Evolutionary conservation across 2,113 vertebrate genomes (phyloP).

Genomic region (Sciurus niger): DNA sequence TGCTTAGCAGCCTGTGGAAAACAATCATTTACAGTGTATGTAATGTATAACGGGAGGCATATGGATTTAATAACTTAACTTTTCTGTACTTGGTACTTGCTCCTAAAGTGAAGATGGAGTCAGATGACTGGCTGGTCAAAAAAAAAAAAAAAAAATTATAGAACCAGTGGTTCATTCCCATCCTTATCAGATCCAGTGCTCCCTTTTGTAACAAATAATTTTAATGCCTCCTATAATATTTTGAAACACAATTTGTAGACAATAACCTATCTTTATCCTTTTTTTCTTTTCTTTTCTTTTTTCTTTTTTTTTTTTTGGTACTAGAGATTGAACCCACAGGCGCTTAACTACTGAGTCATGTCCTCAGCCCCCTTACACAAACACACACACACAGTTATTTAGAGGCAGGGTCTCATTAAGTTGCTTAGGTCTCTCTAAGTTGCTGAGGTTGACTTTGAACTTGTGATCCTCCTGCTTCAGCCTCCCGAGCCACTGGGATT

Average conservation of each 20-base stretch:
- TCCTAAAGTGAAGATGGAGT: neutral
- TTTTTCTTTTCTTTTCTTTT: no score
- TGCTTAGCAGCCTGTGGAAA: neutral
- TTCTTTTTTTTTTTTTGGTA: no score
- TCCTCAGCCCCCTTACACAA: no score
- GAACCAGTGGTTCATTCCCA: neutral
- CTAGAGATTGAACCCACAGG: no score
- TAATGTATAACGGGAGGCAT: neutral
- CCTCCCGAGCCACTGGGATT: no score
- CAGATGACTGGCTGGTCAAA: neutral
- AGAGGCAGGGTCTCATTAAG: no score
- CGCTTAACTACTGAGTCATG: no score
- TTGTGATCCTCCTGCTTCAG: no score
- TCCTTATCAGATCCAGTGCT: neutral
- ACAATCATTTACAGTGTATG: neutral
- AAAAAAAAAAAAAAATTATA: neutral
- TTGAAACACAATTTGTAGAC: neutral
- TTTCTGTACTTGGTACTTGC: neutral
- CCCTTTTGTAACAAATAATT: neutral
- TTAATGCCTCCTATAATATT: neutral
- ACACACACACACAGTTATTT: no score
- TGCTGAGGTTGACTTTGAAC: no score
- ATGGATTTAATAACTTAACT: neutral
- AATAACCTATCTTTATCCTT: neutral
- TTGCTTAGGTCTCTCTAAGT: no score